Base-by-base conservation (phyloP, 2,888 invertebrate genomes). In the Tanytarsus gracilentus region DNA sequence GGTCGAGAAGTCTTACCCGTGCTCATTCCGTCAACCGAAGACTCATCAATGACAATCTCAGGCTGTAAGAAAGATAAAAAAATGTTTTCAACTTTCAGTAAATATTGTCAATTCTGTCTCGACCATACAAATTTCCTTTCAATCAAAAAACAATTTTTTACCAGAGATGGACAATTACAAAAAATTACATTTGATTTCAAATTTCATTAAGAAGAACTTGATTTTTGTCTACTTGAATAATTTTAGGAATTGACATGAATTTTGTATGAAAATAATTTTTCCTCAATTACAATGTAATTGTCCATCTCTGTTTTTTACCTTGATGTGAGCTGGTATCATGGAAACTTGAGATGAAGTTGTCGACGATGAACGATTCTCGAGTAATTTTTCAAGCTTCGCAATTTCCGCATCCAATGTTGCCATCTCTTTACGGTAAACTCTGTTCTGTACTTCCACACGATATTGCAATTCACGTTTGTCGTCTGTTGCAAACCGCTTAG, bases 371-470 rank as follows among this genome's bases (percentile, higher is more conserved):
- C 81, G 81, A 51, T 81, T 78, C 63, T 85, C 82, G 6, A 84
- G 75, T 64, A 88, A 69, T 60, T 83, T 82, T 70, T 90, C 88
- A 65, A 91, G 72, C 61, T 85, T 80, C 7, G 81, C 79, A 53
- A 90, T 86, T 72, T 91, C 89, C 52, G 81, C 80, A 69, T 91
- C 89, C 51, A 90, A 71, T 14, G 84, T 83, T 7, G 84, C 83
- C 64, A 94, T 82, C 71, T 93, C 90, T 64, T 86, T 79, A 68
- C 85, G 84, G 70, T 91, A 93, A 4, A 92, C 93, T 65, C 86
- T 82, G 73, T 94, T 94, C 73, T 93, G 93, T 58, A 94, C 88
- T 72, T 94, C 91, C 50, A 92, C 88, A 62, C 94, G 78, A 71
- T 89, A 90, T 68, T 87, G 84, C 14, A 88, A 73, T 68, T 94